These are phyloP conservation scores for Brachypteracias leptosomus DNA, from an alignment of 2,113 vertebrate genomes.

Conservation along the genomic window DNA sequence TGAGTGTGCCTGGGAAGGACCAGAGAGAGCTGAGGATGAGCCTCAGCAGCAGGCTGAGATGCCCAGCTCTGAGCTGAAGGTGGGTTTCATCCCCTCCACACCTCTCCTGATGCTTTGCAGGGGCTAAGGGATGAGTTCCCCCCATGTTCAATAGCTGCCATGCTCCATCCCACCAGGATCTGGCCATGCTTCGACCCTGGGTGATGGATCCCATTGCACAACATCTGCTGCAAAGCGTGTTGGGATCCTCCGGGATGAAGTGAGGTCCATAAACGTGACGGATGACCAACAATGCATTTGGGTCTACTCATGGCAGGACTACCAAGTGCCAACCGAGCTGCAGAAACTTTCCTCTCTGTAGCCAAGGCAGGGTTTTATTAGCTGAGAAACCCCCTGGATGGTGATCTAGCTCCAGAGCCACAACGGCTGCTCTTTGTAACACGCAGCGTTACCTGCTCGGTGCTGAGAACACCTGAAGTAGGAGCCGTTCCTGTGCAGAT, in stretches of 20 bases:
- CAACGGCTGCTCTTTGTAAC: not conserved
- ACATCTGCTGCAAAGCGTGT: accelerated
- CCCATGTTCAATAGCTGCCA: not conserved
- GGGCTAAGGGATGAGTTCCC: not conserved
- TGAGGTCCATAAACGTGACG: accelerated
- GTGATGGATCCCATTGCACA: not conserved
- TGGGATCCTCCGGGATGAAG: not conserved
- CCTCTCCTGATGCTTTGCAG: not conserved
- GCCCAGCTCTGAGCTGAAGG: not conserved
- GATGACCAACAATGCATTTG: not conserved
- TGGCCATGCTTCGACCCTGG: accelerated
- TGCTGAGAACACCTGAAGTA: not conserved
- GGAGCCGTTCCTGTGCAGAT: not conserved
- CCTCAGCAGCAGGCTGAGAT: not conserved
- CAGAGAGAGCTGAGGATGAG: accelerated
- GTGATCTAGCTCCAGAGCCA: not conserved
- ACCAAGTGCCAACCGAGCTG: accelerated
- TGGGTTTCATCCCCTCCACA: no score
- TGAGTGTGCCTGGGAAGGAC: not conserved
- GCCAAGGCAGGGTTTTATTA: not conserved
- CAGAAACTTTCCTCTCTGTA: not conserved
- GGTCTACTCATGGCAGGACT: not conserved
- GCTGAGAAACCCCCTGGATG: not conserved
- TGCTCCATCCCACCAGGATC: not conserved
- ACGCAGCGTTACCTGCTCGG: accelerated